Evolutionary conservation across 2,797 vertebrate genomes (phyloP), one percentile per base, ranked within the genome.

Genomic region (Halcyon chelicuti): DNA sequence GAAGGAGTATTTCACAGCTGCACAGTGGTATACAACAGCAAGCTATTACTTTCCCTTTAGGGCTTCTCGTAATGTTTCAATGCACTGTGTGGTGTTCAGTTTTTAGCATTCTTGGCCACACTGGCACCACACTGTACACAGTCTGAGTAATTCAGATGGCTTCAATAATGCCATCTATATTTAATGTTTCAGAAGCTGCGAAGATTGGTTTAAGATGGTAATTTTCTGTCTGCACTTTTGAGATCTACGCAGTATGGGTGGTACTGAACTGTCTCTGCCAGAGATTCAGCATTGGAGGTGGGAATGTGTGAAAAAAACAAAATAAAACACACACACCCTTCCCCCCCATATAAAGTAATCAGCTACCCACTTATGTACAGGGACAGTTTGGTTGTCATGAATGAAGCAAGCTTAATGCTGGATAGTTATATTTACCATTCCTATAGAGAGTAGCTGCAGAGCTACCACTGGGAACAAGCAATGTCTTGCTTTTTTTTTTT

Each of bases 141-240:
- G 66, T 86, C 93, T 96, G 79, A 94, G 96, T 93, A 96, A 97
- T 93, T 96, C 93, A 90, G 55, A 62, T 92, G 60, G 67, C 71
- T 97, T 96, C 90, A 90, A 70, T 94, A 97, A 97, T 87, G 81
- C 92, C 89, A 90, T 95, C 93, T 95, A 60, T 95, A 94, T 96
- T 97, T 97, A 97, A 96, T 97, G 93, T 96, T 95, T 96, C 88
- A 62, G 67, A 94, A 91, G 78, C 94, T 84, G 86, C 1, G 1
- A 93, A 94, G 88, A 97, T 89, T 91, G 92, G 87, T 93, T 98
- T 97, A 94, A 97, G 91, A 95, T 92, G 93, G 60, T 95, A 94
- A 95, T 96, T 97, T 97, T 96, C 94, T 96, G 55, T 96, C 94
- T 96, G 51, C 13, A 8, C 29, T 87, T 89, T 77, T 62, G 62